These are phyloP conservation scores for Peromyscus californicus DNA, from an alignment of 2,113 vertebrate genomes.

Conservation along the genomic window DNA sequence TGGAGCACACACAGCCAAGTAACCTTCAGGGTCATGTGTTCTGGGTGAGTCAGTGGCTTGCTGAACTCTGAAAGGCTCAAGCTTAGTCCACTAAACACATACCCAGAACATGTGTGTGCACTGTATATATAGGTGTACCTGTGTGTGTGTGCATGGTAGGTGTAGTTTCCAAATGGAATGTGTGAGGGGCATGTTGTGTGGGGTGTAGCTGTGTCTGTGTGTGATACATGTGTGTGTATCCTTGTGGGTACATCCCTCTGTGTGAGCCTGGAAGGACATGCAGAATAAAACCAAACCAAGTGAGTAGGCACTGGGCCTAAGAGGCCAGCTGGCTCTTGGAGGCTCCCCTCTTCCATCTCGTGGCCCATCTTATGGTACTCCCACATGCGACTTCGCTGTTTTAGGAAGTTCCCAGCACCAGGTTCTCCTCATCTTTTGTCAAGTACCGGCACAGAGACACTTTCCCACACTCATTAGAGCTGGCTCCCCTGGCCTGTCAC, in stretches of 20 bases:
- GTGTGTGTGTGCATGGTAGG: neutral
- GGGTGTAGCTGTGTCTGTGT: neutral
- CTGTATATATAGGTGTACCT: neutral
- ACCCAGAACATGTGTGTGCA: neutral
- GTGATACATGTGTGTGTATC: too few species aligned
- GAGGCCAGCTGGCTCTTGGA: neutral
- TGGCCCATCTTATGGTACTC: too few species aligned
- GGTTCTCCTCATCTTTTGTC: too few species aligned
- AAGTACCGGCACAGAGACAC: neutral
- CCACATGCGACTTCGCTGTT: too few species aligned
- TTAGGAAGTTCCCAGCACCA: neutral
- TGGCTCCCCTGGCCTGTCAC: neutral
- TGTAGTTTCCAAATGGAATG: neutral
- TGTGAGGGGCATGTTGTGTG: neutral
- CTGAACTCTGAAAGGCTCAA: neutral
- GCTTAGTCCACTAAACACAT: neutral
- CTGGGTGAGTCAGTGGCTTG: too few species aligned
- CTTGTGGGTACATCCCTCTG: neutral
- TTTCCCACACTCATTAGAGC: neutral
- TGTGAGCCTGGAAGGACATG: neutral
- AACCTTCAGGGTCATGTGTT: accelerated
- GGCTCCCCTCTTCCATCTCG: neutral
- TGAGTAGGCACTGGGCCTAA: accelerated
- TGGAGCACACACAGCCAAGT: accelerated
- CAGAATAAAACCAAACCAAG: neutral